Evolutionary conservation across 2,797 vertebrate species (phyloP).

Genomic region (Eulemur albifrons): DNA sequence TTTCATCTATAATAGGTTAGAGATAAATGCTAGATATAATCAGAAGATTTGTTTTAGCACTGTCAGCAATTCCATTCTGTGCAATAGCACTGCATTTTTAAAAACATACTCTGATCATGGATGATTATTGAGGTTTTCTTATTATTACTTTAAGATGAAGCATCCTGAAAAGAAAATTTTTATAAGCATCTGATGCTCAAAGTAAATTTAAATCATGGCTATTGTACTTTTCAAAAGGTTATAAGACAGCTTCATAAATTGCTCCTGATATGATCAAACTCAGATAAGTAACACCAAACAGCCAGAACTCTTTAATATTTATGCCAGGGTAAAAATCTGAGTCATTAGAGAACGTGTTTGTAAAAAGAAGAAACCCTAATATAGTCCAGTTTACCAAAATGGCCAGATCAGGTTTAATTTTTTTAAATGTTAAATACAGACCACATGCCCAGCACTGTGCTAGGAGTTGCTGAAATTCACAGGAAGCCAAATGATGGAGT

Average conservation of each 20-base stretch:
- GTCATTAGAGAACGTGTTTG: slow-evolving; percentile 9
- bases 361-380: slow-evolving; percentile 24
- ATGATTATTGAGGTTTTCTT: neutral
- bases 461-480: neutral
- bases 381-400: neutral
- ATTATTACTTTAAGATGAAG: slow-evolving; percentile 41
- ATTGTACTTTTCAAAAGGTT: slow-evolving; percentile 35
- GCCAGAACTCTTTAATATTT: slow-evolving; percentile 20
- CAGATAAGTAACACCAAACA: slow-evolving; percentile 36
- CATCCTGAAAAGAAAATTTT: neutral
- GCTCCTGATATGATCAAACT: slow-evolving; percentile 36
- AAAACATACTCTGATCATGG: neutral
- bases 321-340: slow-evolving; percentile 6
- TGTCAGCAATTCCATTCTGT: neutral
- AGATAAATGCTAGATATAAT: neutral
- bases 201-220: slow-evolving; percentile 45
- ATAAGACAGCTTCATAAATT: slow-evolving; percentile 50
- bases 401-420: neutral
- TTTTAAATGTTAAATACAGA: neutral
- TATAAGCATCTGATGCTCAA: neutral
- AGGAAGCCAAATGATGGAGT: neutral
- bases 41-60: neutral
- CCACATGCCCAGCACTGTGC: neutral
- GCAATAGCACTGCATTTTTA: neutral
- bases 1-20: neutral